Evolutionary conservation across 2,797 vertebrate species (phyloP).

Genomic region (Anniella stebbinsi): DNA sequence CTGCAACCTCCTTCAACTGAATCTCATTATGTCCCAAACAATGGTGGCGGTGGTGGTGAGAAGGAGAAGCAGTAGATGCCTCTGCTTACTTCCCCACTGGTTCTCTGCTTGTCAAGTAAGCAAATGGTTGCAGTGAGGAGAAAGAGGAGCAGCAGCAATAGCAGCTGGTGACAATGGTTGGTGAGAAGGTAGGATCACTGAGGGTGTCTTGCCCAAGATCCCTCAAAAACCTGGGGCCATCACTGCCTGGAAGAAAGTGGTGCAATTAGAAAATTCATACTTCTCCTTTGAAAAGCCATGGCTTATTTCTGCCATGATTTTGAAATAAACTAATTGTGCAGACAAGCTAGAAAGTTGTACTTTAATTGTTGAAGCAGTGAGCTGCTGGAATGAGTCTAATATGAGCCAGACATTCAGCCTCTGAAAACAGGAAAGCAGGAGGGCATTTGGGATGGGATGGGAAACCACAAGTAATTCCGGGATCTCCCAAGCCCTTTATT

Average conservation of each 20-base stretch:
- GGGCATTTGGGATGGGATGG: background rate
- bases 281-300: slow-evolving; percentile 36
- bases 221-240: no score
- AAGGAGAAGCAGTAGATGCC: no score
- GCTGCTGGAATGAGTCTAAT: slow-evolving; percentile 43
- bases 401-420: slow-evolving; percentile 41
- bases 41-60: no score
- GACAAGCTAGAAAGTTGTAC: slow-evolving; percentile 18
- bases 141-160: no score
- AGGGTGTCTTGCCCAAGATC: no score
- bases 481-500: background rate
- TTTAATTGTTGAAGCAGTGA: slow-evolving; percentile 39
- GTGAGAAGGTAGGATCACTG: no score
- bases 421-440: slow-evolving; percentile 5
- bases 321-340: slow-evolving; percentile 29
- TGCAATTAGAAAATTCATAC: background rate
- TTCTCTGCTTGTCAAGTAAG: no score
- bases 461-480: rapidly evolving
- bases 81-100: no score
- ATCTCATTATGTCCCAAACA: no score
- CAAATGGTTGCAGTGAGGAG: no score
- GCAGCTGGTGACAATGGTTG: no score
- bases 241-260: background rate
- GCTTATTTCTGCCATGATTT: background rate
- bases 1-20: no score